phyloP scores from a whole-genome alignment of 35 echinoderm and acorn worm genomes.

The Apostichopus parvimensis region DNA sequence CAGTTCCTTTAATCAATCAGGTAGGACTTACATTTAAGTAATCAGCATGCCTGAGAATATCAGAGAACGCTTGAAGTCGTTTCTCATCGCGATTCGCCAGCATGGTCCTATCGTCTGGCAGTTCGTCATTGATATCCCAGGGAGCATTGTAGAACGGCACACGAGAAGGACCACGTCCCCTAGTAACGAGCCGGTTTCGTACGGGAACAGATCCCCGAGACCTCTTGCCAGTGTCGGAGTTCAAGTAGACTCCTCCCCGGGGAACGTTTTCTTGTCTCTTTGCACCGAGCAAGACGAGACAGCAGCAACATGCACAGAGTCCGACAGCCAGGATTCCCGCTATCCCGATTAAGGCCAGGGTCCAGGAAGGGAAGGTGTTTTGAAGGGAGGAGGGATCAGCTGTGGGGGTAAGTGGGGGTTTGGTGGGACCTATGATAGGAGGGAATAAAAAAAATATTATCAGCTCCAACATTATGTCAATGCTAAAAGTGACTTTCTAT shows the following conservation, averaged over 20 bases:
- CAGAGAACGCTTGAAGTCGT: background rate
- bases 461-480: too few species aligned
- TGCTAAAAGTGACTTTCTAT: too few species aligned
- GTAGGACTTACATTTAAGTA: background rate
- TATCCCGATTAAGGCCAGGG: background rate
- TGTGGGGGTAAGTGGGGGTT: background rate
- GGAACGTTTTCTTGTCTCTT: background rate
- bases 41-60: constrained; percentile 2
- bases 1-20: background rate
- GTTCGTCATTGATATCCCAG: background rate
- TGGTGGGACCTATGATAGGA: background rate
- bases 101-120: background rate
- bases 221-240: background rate
- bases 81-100: background rate
- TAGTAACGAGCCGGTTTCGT: background rate
- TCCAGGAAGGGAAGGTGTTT: background rate
- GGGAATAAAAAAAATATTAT: too few species aligned
- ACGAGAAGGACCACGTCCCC: background rate
- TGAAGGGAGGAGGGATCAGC: background rate
- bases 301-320: background rate
- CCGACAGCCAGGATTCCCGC: background rate
- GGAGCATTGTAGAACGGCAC: background rate
- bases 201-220: background rate
- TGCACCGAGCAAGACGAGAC: background rate
- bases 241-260: background rate